Base-by-base conservation (phyloP, 2,113 vertebrate species). In the Apus apus region DNA sequence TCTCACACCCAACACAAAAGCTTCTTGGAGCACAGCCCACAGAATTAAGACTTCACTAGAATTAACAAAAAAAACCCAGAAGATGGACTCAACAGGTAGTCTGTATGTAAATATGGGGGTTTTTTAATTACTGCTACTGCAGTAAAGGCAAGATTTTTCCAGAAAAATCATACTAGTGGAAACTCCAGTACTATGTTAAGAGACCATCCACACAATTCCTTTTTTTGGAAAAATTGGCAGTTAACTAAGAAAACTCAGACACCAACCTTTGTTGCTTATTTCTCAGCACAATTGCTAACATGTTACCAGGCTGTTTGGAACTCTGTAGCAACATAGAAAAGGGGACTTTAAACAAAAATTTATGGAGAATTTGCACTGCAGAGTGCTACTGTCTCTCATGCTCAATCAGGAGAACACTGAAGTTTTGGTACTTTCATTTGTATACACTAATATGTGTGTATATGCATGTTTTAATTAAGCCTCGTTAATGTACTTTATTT, bases 401-500 rank as follows among this genome's bases (percentile, higher is more conserved):
- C 38, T 89, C 61, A 71, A 26, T 75, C 38, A 78, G 38, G 40
- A 80, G 9, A 84, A 11, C 26, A 80, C 3, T 70, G 51, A 89
- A 22, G 50, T 58, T 66, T 62, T 15, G 27, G 27, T 89, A 80
- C 58, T 87, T 83, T 45, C n/a, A 76, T 73, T 88, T 90, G 26
- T 79, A 92, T 80, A 73, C 75, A 68, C 2, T 4, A 92, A 16
- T 89, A 83, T 66, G 54, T 25, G n/a, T 38, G 53, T 36, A 82
- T 34, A 65, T 46, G 38, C 64, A 54, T 38, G 34, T 80, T 94
- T 92, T 95, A 83, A 95, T 94, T 89, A 89, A 87, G 80, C 61
- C 80, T 90, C 94, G 92, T 84, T 86, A 84, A 94, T 56, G 38
- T 32, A 70, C 51, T 68, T 54, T 58, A 58, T 91, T 94, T 96